These are phyloP conservation scores for Montipora efflorescens DNA, from an alignment of 64 coral and sea anemone species.

Conservation along the genomic window DNA sequence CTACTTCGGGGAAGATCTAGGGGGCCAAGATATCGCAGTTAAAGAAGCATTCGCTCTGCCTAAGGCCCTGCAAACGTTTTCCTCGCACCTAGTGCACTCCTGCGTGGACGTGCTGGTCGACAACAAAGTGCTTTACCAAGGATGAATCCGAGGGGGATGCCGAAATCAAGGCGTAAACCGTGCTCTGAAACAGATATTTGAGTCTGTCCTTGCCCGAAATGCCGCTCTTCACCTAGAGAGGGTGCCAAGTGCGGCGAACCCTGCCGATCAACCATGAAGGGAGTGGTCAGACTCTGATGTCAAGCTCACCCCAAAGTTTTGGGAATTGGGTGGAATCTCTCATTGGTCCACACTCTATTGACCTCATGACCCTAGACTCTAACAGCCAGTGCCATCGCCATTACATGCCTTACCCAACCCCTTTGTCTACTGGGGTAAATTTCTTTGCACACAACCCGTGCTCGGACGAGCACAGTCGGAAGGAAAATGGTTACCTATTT, in stretches of 20 bases:
- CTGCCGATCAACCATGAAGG: slow-evolving; percentile 23
- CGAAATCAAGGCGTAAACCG: slow-evolving; percentile 18
- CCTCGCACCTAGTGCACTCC: neutral
- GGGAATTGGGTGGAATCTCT: neutral
- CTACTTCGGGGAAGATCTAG: neutral
- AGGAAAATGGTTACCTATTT: neutral
- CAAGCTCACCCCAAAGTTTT: neutral
- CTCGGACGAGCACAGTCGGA: neutral
- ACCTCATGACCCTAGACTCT: slow-evolving; percentile 47
- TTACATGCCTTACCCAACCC: slow-evolving; percentile 28
- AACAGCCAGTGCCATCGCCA: neutral
- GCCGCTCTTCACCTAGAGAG: slow-evolving; percentile 6
- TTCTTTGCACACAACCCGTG: slow-evolving; percentile 57
- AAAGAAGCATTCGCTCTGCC: neutral
- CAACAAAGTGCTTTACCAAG: neutral
- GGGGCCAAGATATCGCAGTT: neutral
- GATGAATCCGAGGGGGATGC: neutral
- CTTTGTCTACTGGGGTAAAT: slow-evolving; percentile 18
- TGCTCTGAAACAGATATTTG: neutral
- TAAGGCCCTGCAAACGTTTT: neutral
- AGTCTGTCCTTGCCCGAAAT: neutral
- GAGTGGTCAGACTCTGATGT: neutral
- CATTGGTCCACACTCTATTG: slow-evolving; percentile 7
- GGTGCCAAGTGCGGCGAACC: neutral
- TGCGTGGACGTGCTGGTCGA: slow-evolving; percentile 11